phyloP scores from a whole-genome alignment of 1,140 invertebrate genomes.

The Micrasema longulum region DNA sequence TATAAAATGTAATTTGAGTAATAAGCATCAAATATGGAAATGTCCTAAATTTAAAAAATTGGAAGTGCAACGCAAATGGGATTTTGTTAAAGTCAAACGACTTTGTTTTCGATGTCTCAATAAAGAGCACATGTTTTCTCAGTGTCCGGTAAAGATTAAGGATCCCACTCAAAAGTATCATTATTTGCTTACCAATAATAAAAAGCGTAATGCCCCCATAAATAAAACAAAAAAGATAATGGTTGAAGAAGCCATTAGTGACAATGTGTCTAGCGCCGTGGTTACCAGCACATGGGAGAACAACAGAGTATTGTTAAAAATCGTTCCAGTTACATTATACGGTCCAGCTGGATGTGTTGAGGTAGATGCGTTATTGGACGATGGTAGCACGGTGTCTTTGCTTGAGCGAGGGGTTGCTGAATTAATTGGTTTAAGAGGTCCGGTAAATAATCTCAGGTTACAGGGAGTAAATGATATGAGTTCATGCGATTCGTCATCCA shows the following conservation, averaged over 20 bases:
- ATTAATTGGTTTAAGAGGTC: not conserved
- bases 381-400: not conserved
- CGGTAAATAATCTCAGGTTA: not conserved
- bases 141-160: not conserved
- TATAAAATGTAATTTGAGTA: too few species aligned
- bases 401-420: not conserved
- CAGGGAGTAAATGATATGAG: not conserved
- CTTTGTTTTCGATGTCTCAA: not conserved
- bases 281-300: not conserved
- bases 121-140: not conserved
- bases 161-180: not conserved
- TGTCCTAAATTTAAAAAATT: not conserved
- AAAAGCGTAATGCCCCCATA: not conserved
- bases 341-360: not conserved
- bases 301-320: not conserved
- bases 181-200: not conserved
- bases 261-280: not conserved
- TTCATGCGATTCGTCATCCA: not conserved
- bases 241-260: not conserved
- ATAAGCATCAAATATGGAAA: not conserved
- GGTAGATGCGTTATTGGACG: not conserved
- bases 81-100: not conserved
- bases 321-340: not conserved
- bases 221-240: not conserved
- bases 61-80: not conserved